These are phyloP conservation scores for Ditylenchus dipsaci DNA, from an alignment of 1,140 invertebrate genomes.

Conservation along the genomic window DNA sequence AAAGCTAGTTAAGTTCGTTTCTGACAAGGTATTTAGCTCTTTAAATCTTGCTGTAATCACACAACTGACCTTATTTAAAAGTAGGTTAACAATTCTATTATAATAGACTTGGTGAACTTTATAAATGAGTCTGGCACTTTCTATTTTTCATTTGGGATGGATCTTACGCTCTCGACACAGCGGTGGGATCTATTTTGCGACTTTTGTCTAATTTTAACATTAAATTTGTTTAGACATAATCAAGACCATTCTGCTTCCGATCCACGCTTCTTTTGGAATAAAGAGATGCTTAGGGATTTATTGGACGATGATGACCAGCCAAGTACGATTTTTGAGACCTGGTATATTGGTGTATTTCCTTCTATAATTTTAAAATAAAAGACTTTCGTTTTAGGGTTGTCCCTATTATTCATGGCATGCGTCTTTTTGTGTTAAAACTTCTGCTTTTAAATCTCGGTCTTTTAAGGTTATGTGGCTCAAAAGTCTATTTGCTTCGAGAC, in stretches of 20 bases:
- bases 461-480: slow-evolving; percentile 31
- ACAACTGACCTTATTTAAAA: too few relatives aligned
- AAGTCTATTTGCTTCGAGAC: slow-evolving; percentile 32
- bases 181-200: slow-evolving; percentile 8
- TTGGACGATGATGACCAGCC: slow-evolving; percentile 22
- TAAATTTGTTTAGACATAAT: slow-evolving; percentile 24
- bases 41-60: too few relatives aligned
- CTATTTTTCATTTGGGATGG: slow-evolving; percentile 38
- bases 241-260: background rate
- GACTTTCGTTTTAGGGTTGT: slow-evolving; percentile 23
- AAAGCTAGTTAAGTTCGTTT: slow-evolving; percentile 40
- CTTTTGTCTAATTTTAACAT: background rate
- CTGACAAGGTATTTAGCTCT: slow-evolving; percentile 27
- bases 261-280: slow-evolving; percentile 43
- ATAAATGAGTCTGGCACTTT: slow-evolving; percentile 54
- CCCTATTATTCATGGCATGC: slow-evolving; percentile 43
- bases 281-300: slow-evolving; percentile 30
- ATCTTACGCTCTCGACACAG: slow-evolving; percentile 46
- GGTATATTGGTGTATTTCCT: slow-evolving; percentile 4
- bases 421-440: too few relatives aligned
- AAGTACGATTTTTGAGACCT: slow-evolving; percentile 18
- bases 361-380: background rate
- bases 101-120: slow-evolving; percentile 7
- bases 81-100: background rate
- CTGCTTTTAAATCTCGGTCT: too few relatives aligned